phyloP scores from a whole-genome alignment of 2,797 vertebrate genomes.

The Hylomyscus alleni region DNA sequence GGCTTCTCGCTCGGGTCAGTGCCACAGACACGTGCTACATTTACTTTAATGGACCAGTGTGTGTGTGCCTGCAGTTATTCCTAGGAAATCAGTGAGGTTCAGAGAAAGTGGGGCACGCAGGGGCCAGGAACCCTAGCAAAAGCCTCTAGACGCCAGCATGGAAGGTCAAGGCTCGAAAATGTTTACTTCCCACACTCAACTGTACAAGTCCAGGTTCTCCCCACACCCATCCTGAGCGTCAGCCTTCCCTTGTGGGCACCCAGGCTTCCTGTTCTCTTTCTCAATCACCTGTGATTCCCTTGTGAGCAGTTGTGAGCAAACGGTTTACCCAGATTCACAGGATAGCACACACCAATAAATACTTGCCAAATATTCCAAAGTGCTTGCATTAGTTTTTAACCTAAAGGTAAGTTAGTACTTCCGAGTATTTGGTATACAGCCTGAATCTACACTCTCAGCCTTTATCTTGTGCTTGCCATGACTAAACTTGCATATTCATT shows the following conservation, averaged over 20 bases:
- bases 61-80: not conserved
- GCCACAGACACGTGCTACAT: not conserved
- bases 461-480: not conserved
- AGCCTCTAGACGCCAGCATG: not conserved
- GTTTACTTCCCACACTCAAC: accelerated
- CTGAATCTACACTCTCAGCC: not conserved
- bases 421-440: not conserved
- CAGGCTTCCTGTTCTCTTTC: accelerated
- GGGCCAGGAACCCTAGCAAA: not conserved
- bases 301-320: not conserved
- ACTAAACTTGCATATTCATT: not conserved
- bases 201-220: not conserved
- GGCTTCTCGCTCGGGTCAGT: not conserved
- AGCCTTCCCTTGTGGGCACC: not conserved
- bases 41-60: not conserved
- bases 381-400: not conserved
- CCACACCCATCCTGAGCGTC: accelerated
- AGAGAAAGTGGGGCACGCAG: not conserved
- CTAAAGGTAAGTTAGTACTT: not conserved
- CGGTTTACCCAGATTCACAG: not conserved
- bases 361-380: not conserved
- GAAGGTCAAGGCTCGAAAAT: not conserved
- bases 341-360: accelerated
- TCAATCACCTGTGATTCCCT: not conserved
- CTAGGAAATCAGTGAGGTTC: not conserved